Base-by-base conservation (phyloP, 2,888 invertebrate species). In the Campoplex nolae region DNA sequence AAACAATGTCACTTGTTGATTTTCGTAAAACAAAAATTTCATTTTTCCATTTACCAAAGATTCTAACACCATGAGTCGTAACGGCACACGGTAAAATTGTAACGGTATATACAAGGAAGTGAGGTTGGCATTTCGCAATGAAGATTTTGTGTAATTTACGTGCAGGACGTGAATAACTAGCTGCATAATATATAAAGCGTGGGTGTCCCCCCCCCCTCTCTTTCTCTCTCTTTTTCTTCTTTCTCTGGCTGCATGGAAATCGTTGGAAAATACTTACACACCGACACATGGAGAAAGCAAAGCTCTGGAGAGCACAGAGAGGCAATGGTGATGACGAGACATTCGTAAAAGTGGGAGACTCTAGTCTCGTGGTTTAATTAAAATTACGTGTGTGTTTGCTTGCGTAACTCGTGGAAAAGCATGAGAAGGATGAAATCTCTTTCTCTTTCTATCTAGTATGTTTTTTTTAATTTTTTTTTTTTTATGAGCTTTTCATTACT, bases 401-500 rank as follows among this genome's bases (percentile, higher is more conserved):
- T 90, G 89, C 91, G 90, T 92, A 91, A 91, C 91, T 88, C 89
- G 91, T 70, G 83, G n/a, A 58, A 62, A 18, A 48, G 38, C 51
- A 48, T 4, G 38, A n/a, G 16, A 42, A 23, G 16, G 16, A n/a
- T 51, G 71, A 18, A 71, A 71, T 51, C 32, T 77, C 74, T 71
- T 58, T 73, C 48, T 87, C 87, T 91, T 88, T 92, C 90, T 91
- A 90, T 92, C 92, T 91, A 92, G 91, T 91, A 91, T 93, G 90
- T 93, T 93, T 84, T 91, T 93, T 23, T 23, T n/a, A n/a, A n/a
- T n/a, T 23, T 23, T 23, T 23, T 23, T 23, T 23, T 93, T 88
- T 93, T 94, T 92, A 94, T 92, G 93, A 93, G 93, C 93, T 92
- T 93, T 93, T 93, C 92, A 93, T 93, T 91, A 92, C 88, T 87